Evolutionary conservation across 2,888 invertebrate species (phyloP).

Genomic region (Nemurella pictetii): DNA sequence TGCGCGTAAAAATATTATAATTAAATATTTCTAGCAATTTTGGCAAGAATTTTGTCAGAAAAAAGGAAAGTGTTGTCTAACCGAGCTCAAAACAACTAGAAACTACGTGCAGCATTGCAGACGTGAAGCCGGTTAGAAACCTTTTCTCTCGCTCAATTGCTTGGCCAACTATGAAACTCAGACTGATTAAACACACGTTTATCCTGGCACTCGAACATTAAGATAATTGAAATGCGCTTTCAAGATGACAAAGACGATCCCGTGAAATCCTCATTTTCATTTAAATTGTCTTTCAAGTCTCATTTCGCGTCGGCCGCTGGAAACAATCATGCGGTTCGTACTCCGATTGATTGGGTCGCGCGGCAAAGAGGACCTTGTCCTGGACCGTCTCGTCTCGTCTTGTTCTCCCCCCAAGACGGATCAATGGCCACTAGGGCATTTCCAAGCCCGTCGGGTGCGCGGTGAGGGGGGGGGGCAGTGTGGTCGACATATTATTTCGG

Average conservation of each 20-base stretch:
- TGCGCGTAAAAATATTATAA: too few relatives aligned
- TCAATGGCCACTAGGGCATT: too few relatives aligned
- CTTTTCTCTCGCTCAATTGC: too few relatives aligned
- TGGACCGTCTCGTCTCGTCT: too few relatives aligned
- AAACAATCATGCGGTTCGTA: neutral
- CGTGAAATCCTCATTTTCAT: neutral
- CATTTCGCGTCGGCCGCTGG: neutral
- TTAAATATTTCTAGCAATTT: too few relatives aligned
- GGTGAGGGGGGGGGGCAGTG: neutral
- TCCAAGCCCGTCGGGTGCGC: too few relatives aligned
- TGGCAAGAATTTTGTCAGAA: too few relatives aligned
- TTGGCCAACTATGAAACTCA: neutral
- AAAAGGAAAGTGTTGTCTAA: too few relatives aligned
- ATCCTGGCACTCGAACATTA: neutral
- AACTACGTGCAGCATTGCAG: too few relatives aligned
- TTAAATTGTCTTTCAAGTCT: slow-evolving; percentile 6
- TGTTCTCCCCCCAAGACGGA: too few relatives aligned
- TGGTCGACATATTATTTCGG: neutral
- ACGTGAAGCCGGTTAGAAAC: too few relatives aligned
- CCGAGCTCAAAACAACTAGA: too few relatives aligned
- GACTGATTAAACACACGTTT: neutral
- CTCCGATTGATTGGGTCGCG: neutral
- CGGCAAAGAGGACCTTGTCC: neutral
- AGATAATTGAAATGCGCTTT: neutral
- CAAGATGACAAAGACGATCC: neutral